Evolutionary conservation across 2,888 invertebrate genomes (phyloP), one percentile per base, ranked within the genome.

Genomic region (Chorisops tibialis): DNA sequence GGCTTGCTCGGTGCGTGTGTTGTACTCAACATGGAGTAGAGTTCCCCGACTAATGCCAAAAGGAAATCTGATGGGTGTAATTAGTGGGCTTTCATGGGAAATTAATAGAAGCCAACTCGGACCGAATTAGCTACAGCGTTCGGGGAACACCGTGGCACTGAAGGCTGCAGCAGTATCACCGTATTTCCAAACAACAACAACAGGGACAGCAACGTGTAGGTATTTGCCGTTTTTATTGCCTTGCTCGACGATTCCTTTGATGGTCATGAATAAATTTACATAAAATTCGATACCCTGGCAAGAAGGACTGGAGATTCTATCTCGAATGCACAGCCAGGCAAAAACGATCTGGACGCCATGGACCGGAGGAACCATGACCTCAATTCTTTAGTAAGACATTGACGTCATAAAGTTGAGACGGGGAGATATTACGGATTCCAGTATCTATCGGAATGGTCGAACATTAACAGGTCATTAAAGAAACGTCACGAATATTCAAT

Each of bases 261-360:
- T 48, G 59, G 59, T 38, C 59, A 59, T 59, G 59, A 59, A 59
- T 59, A 59, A 59, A 59, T 59, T 59, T 59, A 49, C 59, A 59
- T 59, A 24, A 59, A 59, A 49, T 59, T 59, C 45, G 35, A 56
- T 43, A 59, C 18, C 37, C 37, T 16, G 11, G 59, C 38, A 43
- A 59, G 37, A 49, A 22, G 45, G 37, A 56, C 24, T 4, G 24
- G 22, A 54, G 22, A 54, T 54, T 43, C 43, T 41, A 22, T 43
- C 41, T 54, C 4, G 43, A 54, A 19, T 54, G 41, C 21, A 48
- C 48, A 12, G 21, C 7, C 47, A 47, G 41, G 18, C 16, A 45
- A 45, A 45, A 16, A 14, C 18, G 6, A 16, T 9, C 5, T 45
- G 19, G 9, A 11, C 16, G 19, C 11, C n/a, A n/a, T n/a, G n/a